Evolutionary conservation across 2,888 invertebrate species (phyloP).

Genomic region (Macrosoma leucophasiata): DNA sequence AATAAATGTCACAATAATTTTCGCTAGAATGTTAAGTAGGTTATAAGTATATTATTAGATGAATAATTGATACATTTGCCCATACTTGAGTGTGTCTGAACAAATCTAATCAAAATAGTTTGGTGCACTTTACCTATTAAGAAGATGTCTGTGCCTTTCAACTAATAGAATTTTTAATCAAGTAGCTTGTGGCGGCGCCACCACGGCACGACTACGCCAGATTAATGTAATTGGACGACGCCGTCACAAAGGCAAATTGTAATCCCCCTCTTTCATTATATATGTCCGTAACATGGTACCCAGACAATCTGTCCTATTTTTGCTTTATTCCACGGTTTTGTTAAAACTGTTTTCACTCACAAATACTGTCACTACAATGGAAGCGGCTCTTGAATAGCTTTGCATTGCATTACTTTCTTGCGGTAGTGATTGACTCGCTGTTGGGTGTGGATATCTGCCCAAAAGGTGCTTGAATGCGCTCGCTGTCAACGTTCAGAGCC

Average conservation of each 20-base stretch:
- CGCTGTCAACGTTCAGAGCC: conserved; percentile 45
- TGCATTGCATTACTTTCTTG: conserved; percentile 43
- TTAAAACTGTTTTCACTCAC: conserved; percentile 43
- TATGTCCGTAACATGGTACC: conserved; percentile 55
- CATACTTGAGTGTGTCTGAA: no score
- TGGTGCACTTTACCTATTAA: conserved; percentile 67
- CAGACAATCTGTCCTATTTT: conserved; percentile 55
- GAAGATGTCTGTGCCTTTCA: conserved; percentile 66
- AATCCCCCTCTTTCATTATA: conserved; percentile 68
- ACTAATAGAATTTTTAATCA: conserved; percentile 76
- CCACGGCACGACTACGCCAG: conserved; percentile 53
- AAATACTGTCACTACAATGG: conserved; percentile 56
- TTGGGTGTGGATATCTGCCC: conserved; percentile 41
- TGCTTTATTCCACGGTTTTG: conserved; percentile 38
- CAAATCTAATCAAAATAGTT: no score
- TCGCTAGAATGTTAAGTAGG: no score
- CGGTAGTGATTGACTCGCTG: conserved; percentile 46
- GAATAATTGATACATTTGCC: no score
- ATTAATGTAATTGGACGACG: conserved; percentile 74
- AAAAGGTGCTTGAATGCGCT: conserved; percentile 42
- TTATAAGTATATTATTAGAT: no score
- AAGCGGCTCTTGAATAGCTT: conserved; percentile 29
- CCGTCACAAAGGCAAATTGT: conserved; percentile 74
- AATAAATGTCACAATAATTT: no score
- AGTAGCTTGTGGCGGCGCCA: conserved; percentile 62